A percentile compares a stretch with the other conserved stretches of the same genome.
Evolutionary conservation across 2,113 vertebrate species (phyloP).

Genomic region (Tringa solitaria): DNA sequence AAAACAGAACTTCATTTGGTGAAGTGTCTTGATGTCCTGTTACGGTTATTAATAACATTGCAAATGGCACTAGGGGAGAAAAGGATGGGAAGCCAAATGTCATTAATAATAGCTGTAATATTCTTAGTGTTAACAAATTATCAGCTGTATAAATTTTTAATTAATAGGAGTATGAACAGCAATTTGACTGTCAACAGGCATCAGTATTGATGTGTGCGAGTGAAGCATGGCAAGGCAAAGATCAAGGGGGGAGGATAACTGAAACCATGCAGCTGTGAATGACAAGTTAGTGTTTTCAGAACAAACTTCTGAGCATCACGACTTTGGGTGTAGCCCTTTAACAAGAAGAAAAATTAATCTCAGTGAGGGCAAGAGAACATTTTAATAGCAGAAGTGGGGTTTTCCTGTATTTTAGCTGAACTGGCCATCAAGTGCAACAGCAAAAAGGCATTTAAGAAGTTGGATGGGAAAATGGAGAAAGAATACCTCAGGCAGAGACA

Average conservation of each 20-base stretch:
- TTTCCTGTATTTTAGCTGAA: slow-evolving; percentile 21
- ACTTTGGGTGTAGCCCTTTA: neutral
- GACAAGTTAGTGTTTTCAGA: slow-evolving; percentile 46
- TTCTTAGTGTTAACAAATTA: slow-evolving; percentile 70
- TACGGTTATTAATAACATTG: slow-evolving; percentile 49
- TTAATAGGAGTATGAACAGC: slow-evolving; percentile 61
- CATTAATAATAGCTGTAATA: slow-evolving; percentile 65
- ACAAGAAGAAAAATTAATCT: neutral
- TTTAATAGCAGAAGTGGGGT: neutral
- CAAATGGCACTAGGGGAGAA: slow-evolving; percentile 41
- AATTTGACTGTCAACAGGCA: slow-evolving; percentile 70
- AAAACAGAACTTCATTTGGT: slow-evolving; percentile 25
- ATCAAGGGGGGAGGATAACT: neutral
- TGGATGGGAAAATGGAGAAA: slow-evolving; percentile 22
- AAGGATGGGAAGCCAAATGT: slow-evolving; percentile 51
- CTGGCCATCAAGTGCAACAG: slow-evolving; percentile 29
- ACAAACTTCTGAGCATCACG: neutral
- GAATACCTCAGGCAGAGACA: slow-evolving; percentile 19
- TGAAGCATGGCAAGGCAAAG: slow-evolving; percentile 39
- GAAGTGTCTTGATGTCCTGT: slow-evolving; percentile 8
- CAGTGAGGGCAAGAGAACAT: neutral
- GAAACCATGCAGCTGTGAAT: slow-evolving; percentile 36
- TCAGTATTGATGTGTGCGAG: slow-evolving; percentile 37
- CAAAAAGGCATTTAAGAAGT: slow-evolving; percentile 40
- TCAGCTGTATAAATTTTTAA: slow-evolving; percentile 68